phyloP scores from a whole-genome alignment of 2,888 invertebrate genomes.

The Hirtodrosophila duncani region DNA sequence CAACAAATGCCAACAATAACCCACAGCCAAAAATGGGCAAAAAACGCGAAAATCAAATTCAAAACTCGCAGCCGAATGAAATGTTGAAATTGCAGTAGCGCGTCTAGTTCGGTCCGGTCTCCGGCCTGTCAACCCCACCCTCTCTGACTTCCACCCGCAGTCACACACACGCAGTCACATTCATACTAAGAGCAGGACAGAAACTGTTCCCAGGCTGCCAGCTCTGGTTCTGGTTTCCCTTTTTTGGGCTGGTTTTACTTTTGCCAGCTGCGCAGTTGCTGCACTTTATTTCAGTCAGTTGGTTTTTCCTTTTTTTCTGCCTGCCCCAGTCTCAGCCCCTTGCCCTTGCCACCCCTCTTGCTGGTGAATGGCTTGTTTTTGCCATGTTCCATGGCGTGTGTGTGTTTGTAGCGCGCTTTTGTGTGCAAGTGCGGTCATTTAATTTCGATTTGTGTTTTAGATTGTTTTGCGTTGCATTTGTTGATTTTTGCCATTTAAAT shows the following conservation, averaged over 20 bases:
- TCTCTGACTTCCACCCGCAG: background rate
- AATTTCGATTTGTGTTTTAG: conserved; percentile 77
- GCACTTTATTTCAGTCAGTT: conserved; percentile 67
- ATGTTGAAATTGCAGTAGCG: conserved; percentile 53
- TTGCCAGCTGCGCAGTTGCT: conserved; percentile 59
- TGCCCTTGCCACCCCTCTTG: conserved; percentile 5
- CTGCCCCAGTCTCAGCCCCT: background rate
- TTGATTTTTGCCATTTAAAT: conserved; percentile 72
- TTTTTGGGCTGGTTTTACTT: conserved; percentile 18
- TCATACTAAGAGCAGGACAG: background rate
- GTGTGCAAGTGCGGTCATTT: conserved; percentile 75
- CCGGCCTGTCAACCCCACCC: conserved; percentile 16
- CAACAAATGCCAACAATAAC: conserved; percentile 10
- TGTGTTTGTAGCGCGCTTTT: conserved; percentile 43
- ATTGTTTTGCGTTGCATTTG: conserved; percentile 74
- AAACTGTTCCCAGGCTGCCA: background rate
- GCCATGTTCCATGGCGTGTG: conserved; percentile 17
- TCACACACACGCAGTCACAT: background rate
- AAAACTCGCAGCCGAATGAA: conserved; percentile 65
- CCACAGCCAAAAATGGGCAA: background rate
- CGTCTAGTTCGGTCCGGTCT: conserved; percentile 11
- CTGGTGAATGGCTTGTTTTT: conserved; percentile 35
- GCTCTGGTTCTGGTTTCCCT: conserved; percentile 10
- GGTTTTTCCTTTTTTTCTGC: conserved; percentile 28
- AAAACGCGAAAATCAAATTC: conserved; percentile 50